Base-by-base conservation (phyloP, 2,797 vertebrate species). In the Clamator glandarius region DNA sequence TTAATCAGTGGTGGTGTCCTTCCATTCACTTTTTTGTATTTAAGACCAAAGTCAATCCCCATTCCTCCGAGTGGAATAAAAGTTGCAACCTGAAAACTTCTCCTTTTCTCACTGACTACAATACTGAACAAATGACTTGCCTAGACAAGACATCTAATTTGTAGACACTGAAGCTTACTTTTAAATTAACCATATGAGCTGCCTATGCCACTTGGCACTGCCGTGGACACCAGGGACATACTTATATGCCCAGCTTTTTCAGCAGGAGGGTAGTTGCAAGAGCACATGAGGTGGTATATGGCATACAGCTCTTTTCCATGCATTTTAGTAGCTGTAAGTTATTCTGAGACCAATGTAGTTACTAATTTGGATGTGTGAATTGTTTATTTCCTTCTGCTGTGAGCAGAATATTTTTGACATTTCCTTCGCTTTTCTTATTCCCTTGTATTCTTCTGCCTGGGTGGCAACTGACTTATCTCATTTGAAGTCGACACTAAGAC, bases 381-480 rank as follows among this genome's bases (percentile, higher is more conserved):
- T 90, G 93, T 92, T 89, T 91, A 77, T 72, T 82, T 91, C 80
- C 52, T 81, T 88, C 41, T 87, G 52, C 70, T 89, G 68, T 35
- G 67, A 89, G 87, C 6, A 35, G 74, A 82, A 5, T 26, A 39
- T 48, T 80, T 78, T 93, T 82, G 63, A 84, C 67, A 50, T 46
- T 77, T 68, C n/a, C 31, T 73, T 61, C 1, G 2, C 29, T 91
- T 76, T 90, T 41, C 39, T 87, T 57, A 72, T 62, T 91, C 29
- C 44, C 42, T 66, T 36, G 12, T 61, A 70, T 68, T 88, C 89
- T 54, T 84, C 78, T 82, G 74, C 39, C 68, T 62, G 52, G 29
- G 52, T 74, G 59, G 48, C 2, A 8, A 82, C 54, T 67, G 86
- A 75, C 54, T 90, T 82, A 79, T 83, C 74, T 92, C 81, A 84